Evolutionary conservation across 2,888 invertebrate genomes (phyloP).

Genomic region (Spicauda simplicius): DNA sequence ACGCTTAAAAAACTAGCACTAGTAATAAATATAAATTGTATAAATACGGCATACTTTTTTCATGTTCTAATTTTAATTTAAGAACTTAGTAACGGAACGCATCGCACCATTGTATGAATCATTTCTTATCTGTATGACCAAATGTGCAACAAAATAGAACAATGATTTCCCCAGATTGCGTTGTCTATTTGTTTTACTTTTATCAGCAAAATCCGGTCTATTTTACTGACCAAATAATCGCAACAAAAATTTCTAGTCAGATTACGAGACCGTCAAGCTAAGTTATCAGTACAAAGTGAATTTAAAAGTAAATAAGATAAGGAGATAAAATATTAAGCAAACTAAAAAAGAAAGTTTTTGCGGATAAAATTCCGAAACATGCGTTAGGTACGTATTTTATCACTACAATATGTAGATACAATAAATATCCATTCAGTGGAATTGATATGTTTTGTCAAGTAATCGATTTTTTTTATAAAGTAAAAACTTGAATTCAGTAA

Average conservation of each 20-base stretch:
- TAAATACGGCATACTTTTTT: no score
- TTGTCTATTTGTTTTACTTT: background rate
- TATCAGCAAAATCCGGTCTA: constrained; percentile 27
- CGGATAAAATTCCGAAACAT: no score
- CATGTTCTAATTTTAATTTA: no score
- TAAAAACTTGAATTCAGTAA: no score
- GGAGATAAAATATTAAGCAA: constrained; percentile 11
- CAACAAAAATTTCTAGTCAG: constrained; percentile 9
- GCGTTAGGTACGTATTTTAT: no score
- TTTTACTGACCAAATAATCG: constrained; percentile 25
- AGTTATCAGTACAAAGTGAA: background rate
- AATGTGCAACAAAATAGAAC: constrained; percentile 16
- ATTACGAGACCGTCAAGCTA: constrained; percentile 14
- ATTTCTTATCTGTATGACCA: background rate
- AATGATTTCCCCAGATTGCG: background rate
- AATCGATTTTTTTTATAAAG: no score
- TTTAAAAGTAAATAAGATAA: constrained; percentile 20
- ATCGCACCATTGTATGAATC: background rate
- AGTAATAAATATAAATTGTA: no score
- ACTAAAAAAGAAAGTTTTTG: constrained; percentile 6
- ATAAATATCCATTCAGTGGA: no score
- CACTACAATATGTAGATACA: background rate
- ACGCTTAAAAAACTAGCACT: no score
- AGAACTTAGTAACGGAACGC: background rate
- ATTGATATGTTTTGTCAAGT: no score